These are phyloP conservation scores for Manis javanica DNA, from an alignment of 2,797 vertebrate species.

Conservation along the genomic window DNA sequence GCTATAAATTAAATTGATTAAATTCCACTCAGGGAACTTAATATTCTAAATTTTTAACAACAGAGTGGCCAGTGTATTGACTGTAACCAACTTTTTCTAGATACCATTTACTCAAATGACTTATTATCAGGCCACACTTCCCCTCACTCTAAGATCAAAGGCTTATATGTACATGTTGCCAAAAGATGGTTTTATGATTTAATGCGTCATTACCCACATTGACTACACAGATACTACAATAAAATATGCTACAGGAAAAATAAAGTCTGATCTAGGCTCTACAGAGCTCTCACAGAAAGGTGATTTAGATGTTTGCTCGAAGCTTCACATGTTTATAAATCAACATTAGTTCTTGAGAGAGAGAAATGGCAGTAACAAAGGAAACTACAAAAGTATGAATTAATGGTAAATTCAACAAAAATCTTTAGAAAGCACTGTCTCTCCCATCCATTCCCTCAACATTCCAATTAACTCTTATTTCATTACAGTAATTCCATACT, in stretches of 20 bases:
- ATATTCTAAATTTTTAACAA: background rate
- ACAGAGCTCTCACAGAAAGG: background rate
- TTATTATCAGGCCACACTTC: background rate
- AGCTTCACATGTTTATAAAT: background rate
- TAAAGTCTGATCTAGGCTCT: background rate
- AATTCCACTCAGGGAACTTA: background rate
- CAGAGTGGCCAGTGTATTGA: background rate
- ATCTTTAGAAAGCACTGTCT: background rate
- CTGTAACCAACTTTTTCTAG: background rate
- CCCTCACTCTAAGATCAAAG: background rate
- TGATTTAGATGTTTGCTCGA: background rate
- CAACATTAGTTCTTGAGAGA: background rate
- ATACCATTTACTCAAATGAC: background rate
- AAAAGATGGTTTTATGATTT: background rate
- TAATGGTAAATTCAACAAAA: background rate
- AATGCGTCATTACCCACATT: background rate
- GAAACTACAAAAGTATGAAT: background rate
- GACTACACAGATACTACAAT: background rate
- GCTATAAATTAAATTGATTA: background rate
- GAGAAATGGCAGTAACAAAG: background rate
- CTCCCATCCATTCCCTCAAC: background rate
- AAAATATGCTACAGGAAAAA: background rate
- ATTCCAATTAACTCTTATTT: background rate
- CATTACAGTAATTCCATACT: background rate
- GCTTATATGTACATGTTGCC: background rate